phyloP scores from a whole-genome alignment of 2,888 invertebrate species.

The Opisthograptis luteolata region DNA sequence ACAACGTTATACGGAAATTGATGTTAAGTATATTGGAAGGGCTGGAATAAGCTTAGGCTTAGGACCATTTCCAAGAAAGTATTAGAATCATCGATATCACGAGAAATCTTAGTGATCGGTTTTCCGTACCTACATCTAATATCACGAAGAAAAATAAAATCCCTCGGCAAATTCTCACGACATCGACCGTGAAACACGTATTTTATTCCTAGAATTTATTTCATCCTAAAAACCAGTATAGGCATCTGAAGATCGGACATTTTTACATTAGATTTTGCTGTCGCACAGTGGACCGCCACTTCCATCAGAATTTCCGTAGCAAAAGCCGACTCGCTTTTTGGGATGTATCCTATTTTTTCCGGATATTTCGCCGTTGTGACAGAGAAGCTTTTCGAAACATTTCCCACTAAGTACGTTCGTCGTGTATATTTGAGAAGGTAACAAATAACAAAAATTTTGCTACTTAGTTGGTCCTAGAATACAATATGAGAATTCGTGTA shows the following conservation, averaged over 20 bases:
- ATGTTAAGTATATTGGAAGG: too few species aligned
- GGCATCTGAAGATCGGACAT: constrained; percentile 20
- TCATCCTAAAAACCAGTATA: constrained; percentile 15
- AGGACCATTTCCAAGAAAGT: too few species aligned
- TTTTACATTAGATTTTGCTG: constrained; percentile 23
- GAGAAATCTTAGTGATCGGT: too few species aligned
- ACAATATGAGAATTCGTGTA: too few species aligned
- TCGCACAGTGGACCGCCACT: constrained; percentile 24
- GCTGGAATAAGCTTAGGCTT: too few species aligned
- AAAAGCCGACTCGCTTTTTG: constrained; percentile 42
- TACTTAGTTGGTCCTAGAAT: too few species aligned
- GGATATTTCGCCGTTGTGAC: constrained; percentile 30
- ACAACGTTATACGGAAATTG: too few species aligned
- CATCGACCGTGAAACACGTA: constrained; percentile 5
- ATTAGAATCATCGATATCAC: too few species aligned
- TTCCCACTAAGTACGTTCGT: too few species aligned
- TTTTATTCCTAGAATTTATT: constrained; percentile 19
- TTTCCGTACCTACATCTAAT: too few species aligned
- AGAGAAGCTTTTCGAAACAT: constrained; percentile 29
- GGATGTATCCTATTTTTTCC: constrained; percentile 38
- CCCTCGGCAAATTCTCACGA: neutral
- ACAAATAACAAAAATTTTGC: too few species aligned
- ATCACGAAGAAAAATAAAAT: neutral
- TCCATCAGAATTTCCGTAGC: constrained; percentile 39
- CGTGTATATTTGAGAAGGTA: neutral